Evolutionary conservation across 2,888 invertebrate species (phyloP).

Genomic region (Mermis nigrescens): DNA sequence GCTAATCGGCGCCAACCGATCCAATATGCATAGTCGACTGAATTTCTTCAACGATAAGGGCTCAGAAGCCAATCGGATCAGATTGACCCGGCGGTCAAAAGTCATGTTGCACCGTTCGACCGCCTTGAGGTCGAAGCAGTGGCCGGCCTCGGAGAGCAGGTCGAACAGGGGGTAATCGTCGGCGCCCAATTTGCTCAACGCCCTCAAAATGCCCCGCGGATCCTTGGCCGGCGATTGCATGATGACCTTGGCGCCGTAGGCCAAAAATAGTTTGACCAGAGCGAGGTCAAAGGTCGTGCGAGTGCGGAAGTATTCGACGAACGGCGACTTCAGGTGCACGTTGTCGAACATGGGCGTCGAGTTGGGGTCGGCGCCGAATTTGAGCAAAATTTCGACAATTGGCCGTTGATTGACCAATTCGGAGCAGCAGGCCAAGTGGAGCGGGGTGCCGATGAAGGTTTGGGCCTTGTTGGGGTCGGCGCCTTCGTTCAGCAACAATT

Average conservation of each 20-base stretch:
- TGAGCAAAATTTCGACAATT: slow-evolving; percentile 17
- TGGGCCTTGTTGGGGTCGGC: slow-evolving; percentile 37
- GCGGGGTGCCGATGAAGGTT: slow-evolving; percentile 33
- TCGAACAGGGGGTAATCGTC: background rate
- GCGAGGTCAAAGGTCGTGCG: background rate
- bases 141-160: slow-evolving; percentile 10
- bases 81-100: slow-evolving; percentile 3
- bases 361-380: slow-evolving; percentile 24
- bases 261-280: slow-evolving; percentile 6
- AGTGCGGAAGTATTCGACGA: slow-evolving; percentile 12
- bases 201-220: slow-evolving; percentile 6
- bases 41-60: background rate
- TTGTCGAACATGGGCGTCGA: slow-evolving; percentile 13
- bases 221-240: background rate
- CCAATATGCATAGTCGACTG: background rate
- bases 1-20: background rate
- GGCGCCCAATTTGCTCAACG: background rate
- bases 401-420: slow-evolving; percentile 24
- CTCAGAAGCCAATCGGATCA: background rate
- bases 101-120: slow-evolving; percentile 4
- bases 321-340: slow-evolving; percentile 7
- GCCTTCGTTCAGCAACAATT: slow-evolving; percentile 34
- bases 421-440: slow-evolving; percentile 34
- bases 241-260: slow-evolving; percentile 9
- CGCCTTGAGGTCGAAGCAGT: background rate